A percentile compares a stretch with the other conserved stretches of the same genome.
Evolutionary conservation across 2,113 vertebrate genomes (phyloP).

Genomic region (Ifrita kowaldi): DNA sequence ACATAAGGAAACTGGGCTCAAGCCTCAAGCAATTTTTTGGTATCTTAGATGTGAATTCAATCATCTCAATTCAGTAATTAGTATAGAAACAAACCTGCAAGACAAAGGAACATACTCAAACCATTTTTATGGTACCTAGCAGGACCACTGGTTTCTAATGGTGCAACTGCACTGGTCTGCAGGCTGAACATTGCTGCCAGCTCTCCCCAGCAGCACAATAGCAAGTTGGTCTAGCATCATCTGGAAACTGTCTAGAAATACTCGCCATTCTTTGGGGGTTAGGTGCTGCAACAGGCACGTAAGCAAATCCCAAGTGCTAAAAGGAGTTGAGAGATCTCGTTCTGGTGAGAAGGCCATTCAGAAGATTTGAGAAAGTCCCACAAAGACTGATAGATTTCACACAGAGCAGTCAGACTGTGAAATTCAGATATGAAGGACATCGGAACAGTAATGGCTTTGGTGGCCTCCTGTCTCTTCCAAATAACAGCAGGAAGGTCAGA

Average conservation of each 20-base stretch:
- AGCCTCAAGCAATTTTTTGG: neutral
- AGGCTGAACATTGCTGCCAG: neutral
- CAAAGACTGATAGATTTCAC: neutral
- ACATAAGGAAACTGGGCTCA: accelerated
- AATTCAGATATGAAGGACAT: neutral
- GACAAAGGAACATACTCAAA: neutral
- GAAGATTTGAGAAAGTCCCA: neutral
- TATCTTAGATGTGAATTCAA: neutral
- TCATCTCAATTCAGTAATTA: neutral
- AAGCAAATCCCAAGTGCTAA: neutral
- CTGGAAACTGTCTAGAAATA: neutral
- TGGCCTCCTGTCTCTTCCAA: neutral
- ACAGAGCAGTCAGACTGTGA: neutral
- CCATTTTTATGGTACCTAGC: neutral
- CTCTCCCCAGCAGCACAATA: neutral
- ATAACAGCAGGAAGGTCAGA: neutral
- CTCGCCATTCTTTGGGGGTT: neutral
- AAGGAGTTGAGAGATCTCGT: neutral
- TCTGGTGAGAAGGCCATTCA: neutral
- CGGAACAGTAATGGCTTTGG: neutral
- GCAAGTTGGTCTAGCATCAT: neutral
- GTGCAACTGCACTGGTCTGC: neutral
- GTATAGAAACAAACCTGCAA: neutral
- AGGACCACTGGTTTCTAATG: neutral
- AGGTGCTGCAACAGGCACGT: neutral